These are phyloP conservation scores for Anas capensis DNA, from an alignment of 2,797 vertebrate species.

Conservation along the genomic window DNA sequence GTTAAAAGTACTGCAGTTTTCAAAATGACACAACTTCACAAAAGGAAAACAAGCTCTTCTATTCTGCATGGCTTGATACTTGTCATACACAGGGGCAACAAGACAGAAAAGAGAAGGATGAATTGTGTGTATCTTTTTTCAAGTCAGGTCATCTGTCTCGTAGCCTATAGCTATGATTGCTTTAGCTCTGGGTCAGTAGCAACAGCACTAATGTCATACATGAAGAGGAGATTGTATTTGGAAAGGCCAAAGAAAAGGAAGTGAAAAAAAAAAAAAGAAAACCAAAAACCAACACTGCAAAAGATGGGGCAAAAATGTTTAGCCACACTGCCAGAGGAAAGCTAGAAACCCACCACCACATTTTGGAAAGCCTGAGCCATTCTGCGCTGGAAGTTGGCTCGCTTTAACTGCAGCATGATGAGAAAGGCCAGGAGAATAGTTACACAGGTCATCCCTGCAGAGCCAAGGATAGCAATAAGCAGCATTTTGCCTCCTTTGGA, in stretches of 20 bases:
- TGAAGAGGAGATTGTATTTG: neutral
- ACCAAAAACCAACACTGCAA: neutral
- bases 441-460: constrained; percentile 89
- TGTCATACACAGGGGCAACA: neutral
- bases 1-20: neutral
- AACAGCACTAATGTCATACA: neutral
- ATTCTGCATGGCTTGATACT: neutral
- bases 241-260: neutral
- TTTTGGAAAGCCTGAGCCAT: constrained; percentile 91
- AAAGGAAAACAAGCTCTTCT: neutral
- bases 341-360: constrained; percentile 75
- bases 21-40: neutral
- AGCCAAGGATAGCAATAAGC: constrained; percentile 89
- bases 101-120: neutral
- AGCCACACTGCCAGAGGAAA: neutral
- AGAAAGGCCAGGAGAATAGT: constrained; percentile 89
- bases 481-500: constrained; percentile 85
- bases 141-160: neutral
- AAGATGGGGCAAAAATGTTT: neutral
- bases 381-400: constrained; percentile 86
- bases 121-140: neutral
- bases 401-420: constrained; percentile 88
- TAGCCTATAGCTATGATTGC: neutral
- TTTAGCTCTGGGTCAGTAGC: neutral
- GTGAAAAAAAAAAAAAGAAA: neutral